Conservation (phyloP, 2,888 invertebrate genomes). For the Athalia circularis region DNA sequence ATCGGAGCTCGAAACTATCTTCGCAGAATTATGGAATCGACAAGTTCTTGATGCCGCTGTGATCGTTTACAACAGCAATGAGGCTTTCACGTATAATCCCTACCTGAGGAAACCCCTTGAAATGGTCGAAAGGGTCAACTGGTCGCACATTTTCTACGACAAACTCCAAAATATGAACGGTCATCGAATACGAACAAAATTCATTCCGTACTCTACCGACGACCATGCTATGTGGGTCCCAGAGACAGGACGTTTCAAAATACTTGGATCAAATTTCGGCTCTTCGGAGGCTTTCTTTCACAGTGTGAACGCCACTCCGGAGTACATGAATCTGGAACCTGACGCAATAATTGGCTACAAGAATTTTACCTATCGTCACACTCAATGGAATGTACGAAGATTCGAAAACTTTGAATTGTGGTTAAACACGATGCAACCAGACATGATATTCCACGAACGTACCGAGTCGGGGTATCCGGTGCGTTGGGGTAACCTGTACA, state of each 20-base stretch:
- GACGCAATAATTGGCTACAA: neutral
- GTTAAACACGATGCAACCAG: neutral
- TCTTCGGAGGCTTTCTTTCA: slow-evolving; percentile 13
- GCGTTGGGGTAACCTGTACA: neutral
- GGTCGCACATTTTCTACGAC: slow-evolving; percentile 33
- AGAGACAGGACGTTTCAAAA: slow-evolving; percentile 22
- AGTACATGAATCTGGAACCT: slow-evolving; percentile 1
- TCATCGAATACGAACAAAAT: neutral
- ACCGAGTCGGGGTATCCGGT: slow-evolving; percentile 33
- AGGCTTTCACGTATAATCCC: slow-evolving; percentile 45
- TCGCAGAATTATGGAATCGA: slow-evolving; percentile 27
- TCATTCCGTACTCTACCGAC: slow-evolving; percentile 17
- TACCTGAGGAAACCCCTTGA: slow-evolving; percentile 9
- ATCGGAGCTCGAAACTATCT: slow-evolving; percentile 20
- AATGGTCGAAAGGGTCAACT: slow-evolving; percentile 10
- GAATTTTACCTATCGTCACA: slow-evolving; percentile 16
- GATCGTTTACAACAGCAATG: neutral
- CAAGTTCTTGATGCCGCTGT: slow-evolving; percentile 25
- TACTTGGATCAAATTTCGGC: slow-evolving; percentile 22
- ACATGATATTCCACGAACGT: neutral
- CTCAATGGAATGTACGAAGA: neutral
- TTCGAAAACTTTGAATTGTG: slow-evolving; percentile 36
- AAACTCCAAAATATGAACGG: slow-evolving; percentile 41
- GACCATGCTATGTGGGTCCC: neutral
- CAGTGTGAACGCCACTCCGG: slow-evolving; percentile 21